Conservation (phyloP, 2,113 vertebrate species). For the Tinamus guttatus region DNA sequence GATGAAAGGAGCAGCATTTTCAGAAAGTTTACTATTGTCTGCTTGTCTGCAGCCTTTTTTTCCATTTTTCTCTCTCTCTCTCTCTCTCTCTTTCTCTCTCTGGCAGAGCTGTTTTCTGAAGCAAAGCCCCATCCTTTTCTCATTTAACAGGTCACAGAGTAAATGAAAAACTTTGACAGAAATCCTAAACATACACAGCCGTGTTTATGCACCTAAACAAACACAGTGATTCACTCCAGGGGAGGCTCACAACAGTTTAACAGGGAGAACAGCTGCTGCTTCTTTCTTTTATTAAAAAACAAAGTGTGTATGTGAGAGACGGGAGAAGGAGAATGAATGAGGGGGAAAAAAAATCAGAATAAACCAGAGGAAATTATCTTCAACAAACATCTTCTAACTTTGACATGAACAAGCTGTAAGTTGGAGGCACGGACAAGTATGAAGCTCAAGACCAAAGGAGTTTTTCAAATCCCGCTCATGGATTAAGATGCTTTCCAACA, state of each 20-base stretch:
- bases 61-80: too few relatives aligned
- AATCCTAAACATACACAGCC: neutral
- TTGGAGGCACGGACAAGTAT: accelerated
- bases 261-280: neutral
- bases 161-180: slow-evolving; percentile 12
- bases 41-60: too few relatives aligned
- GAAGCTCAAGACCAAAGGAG: neutral
- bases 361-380: neutral
- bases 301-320: too few relatives aligned
- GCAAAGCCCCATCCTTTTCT: neutral
- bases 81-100: neutral
- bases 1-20: neutral
- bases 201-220: slow-evolving; percentile 57
- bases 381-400: neutral
- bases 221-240: neutral
- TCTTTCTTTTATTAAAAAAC: neutral
- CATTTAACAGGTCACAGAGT: slow-evolving; percentile 21
- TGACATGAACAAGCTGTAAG: neutral
- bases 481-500: neutral
- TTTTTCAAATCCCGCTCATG: neutral
- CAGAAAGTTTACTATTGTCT: neutral
- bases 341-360: neutral
- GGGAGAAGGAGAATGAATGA: too few relatives aligned
- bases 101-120: slow-evolving; percentile 24
- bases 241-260: neutral